These are phyloP conservation scores for Drosophila quinaria DNA, from an alignment of 2,888 invertebrate species.

Conservation along the genomic window DNA sequence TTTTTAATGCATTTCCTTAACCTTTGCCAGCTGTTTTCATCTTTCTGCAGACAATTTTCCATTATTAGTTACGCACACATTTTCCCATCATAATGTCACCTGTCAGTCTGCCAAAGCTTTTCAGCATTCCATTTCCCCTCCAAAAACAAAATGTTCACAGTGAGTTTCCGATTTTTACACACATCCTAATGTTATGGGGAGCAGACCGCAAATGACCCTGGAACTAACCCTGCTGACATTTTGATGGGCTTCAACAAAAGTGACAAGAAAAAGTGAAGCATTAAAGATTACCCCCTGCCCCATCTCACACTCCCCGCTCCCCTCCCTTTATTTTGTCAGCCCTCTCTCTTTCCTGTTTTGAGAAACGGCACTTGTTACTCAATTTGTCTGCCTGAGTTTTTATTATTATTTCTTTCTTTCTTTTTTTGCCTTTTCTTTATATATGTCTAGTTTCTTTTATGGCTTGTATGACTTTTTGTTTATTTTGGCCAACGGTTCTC, in stretches of 20 bases:
- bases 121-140: slow-evolving; percentile 19
- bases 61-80: slow-evolving; percentile 21
- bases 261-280: slow-evolving; percentile 54
- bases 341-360: slow-evolving; percentile 17
- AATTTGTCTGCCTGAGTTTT: slow-evolving; percentile 62
- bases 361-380: slow-evolving; percentile 70
- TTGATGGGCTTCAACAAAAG: slow-evolving; percentile 40
- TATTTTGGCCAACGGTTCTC: slow-evolving; percentile 56
- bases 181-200: slow-evolving; percentile 14
- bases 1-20: slow-evolving; percentile 37
- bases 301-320: background rate
- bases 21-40: slow-evolving; percentile 30
- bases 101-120: slow-evolving; percentile 41
- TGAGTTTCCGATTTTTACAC: slow-evolving; percentile 53
- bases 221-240: slow-evolving; percentile 45
- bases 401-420: slow-evolving; percentile 47
- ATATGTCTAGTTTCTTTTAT: slow-evolving; percentile 51
- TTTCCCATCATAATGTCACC: slow-evolving; percentile 58
- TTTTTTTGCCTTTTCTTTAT: slow-evolving; percentile 38
- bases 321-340: background rate
- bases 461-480: slow-evolving; percentile 45
- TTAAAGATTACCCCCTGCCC: slow-evolving; percentile 23
- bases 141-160: slow-evolving; percentile 24
- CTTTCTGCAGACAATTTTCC: slow-evolving; percentile 25
- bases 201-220: slow-evolving; percentile 61